Evolutionary conservation across 1,140 invertebrate genomes (phyloP).

Genomic region (Zaprionus nigranus): DNA sequence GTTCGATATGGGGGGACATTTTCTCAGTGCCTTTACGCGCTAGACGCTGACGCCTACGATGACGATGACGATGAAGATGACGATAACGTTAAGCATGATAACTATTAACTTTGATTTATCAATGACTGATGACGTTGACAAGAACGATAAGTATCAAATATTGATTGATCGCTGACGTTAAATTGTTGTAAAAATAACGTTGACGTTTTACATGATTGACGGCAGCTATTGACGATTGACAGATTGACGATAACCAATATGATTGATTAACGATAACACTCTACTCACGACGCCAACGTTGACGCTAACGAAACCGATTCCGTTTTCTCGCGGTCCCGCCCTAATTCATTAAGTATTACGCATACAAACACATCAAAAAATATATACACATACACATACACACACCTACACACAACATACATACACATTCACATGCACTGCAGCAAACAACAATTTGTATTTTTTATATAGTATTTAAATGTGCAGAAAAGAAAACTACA

Average conservation of each 20-base stretch:
- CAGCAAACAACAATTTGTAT: slow-evolving; percentile 67
- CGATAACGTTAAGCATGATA: neutral
- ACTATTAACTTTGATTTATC: too few species aligned
- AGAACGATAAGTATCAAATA: too few species aligned
- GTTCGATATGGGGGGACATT: slow-evolving; percentile 81
- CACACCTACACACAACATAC: neutral
- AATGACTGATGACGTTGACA: too few species aligned
- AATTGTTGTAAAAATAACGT: too few species aligned
- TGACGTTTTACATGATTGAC: too few species aligned
- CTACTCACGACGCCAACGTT: slow-evolving; percentile 1
- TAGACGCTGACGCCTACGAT: slow-evolving; percentile 15
- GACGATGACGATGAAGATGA: slow-evolving; percentile 2
- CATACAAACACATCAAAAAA: slow-evolving; percentile 11
- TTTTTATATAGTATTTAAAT: slow-evolving; percentile 77
- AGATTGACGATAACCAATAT: neutral
- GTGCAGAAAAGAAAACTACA: slow-evolving; percentile 49
- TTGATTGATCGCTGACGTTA: too few species aligned
- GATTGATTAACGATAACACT: neutral
- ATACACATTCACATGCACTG: slow-evolving; percentile 42
- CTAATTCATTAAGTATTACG: slow-evolving; percentile 54
- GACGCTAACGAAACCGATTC: slow-evolving; percentile 12
- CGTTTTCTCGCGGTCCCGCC: slow-evolving; percentile 32
- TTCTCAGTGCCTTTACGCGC: slow-evolving; percentile 81
- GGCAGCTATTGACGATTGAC: neutral
- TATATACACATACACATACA: slow-evolving; percentile 10